Base-by-base conservation (phyloP, 2,888 invertebrate genomes). In the Halictus ligatus region DNA sequence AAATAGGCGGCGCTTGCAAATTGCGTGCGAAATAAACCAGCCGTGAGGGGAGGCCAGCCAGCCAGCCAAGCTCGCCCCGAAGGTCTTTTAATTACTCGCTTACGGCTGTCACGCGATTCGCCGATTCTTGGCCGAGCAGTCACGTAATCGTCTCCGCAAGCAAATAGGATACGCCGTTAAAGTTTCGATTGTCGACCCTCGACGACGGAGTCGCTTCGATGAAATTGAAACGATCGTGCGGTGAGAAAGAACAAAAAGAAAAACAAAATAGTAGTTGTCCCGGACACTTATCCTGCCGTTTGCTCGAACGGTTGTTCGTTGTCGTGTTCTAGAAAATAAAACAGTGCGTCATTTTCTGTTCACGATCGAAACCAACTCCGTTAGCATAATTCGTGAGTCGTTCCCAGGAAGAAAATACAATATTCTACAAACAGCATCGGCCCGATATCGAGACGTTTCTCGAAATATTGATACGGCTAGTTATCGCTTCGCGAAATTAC, bases 1-100 rank as follows among this genome's bases (percentile, higher is more conserved):
- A 78, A 80, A 75, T 82, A 74, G 64, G 43, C 60, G 82, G 67
- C 35, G 77, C 50, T 80, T 71, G 35, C 29, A 71, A 86, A 88
- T 89, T 86, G 89, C 88, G 86, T 89, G 89, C 78, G 35, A 73
- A 78, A 48, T 75, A 78, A 71, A 73, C 83, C 80, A 58, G 54
- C 60, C 40, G 60, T 69, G 64, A 73, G 50, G 74, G 82, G 67
- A 54, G 69, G 82, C 72, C 64, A 50, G 80, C 78, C 46, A 12
- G 75, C 75, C 73, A 67, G 67, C 64, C 58, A 18, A 18, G 76
- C 71, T 12, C 5, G 58, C 46, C 77, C 77, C 75, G 84, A 75
- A 88, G 83, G 84, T 86, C 83, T 88, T 89, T 89, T 89, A 89
- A 89, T 89, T 89, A 89, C 88, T 79, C 83, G 79, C 81, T 88